Percentiles rank a stretch among this genome's conserved stretches.
Evolutionary conservation across 2,797 vertebrate species (phyloP).

Genomic region (Brotula barbata): DNA sequence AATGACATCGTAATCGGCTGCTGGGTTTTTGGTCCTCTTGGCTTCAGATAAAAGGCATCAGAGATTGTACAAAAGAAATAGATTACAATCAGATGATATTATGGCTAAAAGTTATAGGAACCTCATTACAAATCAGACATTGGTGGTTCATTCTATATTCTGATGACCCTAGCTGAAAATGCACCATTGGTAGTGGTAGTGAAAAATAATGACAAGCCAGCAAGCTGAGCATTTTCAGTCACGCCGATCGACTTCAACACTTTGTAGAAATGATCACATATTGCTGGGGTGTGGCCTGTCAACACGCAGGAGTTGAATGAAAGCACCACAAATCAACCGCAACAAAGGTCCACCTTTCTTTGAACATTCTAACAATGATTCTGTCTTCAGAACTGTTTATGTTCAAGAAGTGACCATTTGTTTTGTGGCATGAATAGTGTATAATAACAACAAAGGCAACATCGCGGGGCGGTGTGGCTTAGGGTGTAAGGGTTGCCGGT

Average conservation of each 20-base stretch:
- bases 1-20: not conserved
- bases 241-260: constrained; percentile 32
- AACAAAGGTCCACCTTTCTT: not conserved
- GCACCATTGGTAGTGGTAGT: too few relatives aligned
- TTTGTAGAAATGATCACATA: constrained; percentile 9
- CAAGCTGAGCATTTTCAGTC: constrained; percentile 15
- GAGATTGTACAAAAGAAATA: not conserved
- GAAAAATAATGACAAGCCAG: not conserved
- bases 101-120: too few relatives aligned
- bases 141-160: too few relatives aligned
- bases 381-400: constrained; percentile 1
- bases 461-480: too few relatives aligned
- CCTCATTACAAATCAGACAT: too few relatives aligned
- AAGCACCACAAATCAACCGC: constrained; percentile 1
- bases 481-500: too few relatives aligned
- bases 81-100: too few relatives aligned
- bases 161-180: too few relatives aligned
- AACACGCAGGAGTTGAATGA: not conserved
- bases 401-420: too few relatives aligned
- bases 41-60: not conserved
- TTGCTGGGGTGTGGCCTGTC: constrained; percentile 22
- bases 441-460: too few relatives aligned
- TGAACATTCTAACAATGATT: constrained; percentile 5
- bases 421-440: too few relatives aligned
- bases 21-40: not conserved